A percentile compares a stretch with the other conserved stretches of the same genome.
These are phyloP conservation scores for Raja brachyura DNA, from an alignment of 2,113 vertebrate species.

Conservation along the genomic window DNA sequence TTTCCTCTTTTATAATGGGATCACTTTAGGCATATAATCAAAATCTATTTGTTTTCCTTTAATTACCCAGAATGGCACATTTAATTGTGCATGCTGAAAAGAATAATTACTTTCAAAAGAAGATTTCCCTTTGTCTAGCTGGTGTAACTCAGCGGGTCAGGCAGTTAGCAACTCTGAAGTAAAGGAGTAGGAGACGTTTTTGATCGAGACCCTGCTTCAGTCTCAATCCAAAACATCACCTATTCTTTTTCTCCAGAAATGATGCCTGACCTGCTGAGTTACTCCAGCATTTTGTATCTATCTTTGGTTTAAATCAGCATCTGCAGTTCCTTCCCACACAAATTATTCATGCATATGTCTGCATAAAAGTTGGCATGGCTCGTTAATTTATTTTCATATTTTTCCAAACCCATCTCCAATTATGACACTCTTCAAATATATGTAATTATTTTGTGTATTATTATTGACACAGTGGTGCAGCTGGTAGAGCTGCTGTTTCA, in stretches of 20 bases:
- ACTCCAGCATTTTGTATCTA: too few species aligned
- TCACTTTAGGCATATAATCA: background rate
- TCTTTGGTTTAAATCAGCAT: too few species aligned
- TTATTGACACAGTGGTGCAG: too few species aligned
- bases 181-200: too few species aligned
- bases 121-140: background rate
- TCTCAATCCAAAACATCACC: too few species aligned
- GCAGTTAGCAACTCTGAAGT: too few species aligned
- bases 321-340: background rate
- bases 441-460: background rate
- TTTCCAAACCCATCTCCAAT: background rate
- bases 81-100: background rate
- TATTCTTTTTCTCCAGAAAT: too few species aligned
- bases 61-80: background rate
- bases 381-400: background rate
- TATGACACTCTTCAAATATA: background rate
- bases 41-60: background rate
- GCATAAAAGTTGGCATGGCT: background rate
- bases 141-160: background rate
- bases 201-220: too few species aligned
- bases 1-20: background rate
- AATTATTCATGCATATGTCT: background rate
- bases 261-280: too few species aligned
- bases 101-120: background rate
- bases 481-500: too few species aligned